Conservation (phyloP, 1,140 invertebrate genomes). For the Radopholus similis region DNA sequence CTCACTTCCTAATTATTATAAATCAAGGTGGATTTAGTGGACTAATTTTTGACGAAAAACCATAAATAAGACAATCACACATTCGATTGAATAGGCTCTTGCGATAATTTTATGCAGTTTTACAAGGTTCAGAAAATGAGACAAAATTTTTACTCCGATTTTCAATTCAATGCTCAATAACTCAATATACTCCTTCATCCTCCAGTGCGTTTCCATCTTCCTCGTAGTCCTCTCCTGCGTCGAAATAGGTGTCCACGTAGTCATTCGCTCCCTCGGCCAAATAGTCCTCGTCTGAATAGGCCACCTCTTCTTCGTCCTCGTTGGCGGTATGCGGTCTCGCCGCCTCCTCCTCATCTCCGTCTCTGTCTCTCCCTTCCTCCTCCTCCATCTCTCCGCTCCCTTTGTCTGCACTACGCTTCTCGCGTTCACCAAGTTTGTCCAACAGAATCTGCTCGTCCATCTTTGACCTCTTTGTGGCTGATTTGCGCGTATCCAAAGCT, state of each 20-base stretch:
- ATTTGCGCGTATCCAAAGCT: neutral
- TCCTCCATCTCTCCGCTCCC: neutral
- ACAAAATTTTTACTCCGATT: neutral
- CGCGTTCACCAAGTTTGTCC: constrained; percentile 4
- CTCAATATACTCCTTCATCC: constrained; percentile 5
- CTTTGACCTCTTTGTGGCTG: neutral
- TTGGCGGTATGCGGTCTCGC: neutral
- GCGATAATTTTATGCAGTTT: too few relatives aligned
- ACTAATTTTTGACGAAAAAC: too few relatives aligned
- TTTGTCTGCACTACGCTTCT: neutral
- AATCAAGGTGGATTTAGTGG: too few relatives aligned
- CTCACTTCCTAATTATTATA: too few relatives aligned
- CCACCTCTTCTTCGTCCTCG: constrained; percentile 11
- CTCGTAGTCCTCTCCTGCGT: constrained; percentile 10
- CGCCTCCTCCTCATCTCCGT: neutral
- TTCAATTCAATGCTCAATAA: neutral
- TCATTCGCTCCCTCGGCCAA: constrained; percentile 14
- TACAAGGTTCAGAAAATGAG: neutral
- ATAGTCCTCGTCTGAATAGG: constrained; percentile 17
- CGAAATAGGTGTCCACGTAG: constrained; percentile 20
- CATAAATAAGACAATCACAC: too few relatives aligned
- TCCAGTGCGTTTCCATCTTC: constrained; percentile 11
- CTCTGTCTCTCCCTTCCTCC: neutral
- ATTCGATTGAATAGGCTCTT: too few relatives aligned
- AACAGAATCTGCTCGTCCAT: constrained; percentile 2